Evolutionary conservation across 2,888 invertebrate genomes (phyloP), one percentile per base, ranked within the genome.

Genomic region (Temnothorax rugatulus): DNA sequence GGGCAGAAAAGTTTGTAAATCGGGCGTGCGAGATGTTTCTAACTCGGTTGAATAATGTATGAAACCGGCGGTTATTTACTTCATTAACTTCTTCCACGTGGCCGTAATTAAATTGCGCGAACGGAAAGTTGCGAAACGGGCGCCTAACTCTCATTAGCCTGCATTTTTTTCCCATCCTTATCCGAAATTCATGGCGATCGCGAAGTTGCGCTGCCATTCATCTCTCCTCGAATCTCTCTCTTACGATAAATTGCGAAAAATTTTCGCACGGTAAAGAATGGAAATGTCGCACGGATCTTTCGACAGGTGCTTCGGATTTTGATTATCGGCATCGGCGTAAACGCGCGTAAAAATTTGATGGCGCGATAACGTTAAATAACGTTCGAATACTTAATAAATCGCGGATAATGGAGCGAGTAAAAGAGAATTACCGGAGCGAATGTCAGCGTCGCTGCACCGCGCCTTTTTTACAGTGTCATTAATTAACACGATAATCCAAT

Each of bases 401-500:
- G 25, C 38, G 5, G 38, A 61, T 81, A 71, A 71, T 59, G 18
- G 29, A 59, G 34, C 21, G 44, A 34, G 54, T 44, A 25, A 25
- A 59, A 18, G 29, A 3, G 34, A 34, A 59, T 69, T 21, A 29
- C 29, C 41, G 34, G 13, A 25, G 57, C 21, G 34, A 47, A 69
- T 18, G 71, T 59, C 57, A 25, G 59, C 29, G 44, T 18, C 34
- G 71, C 47, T 71, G 79, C 47, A 25, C 18, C 1, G 21, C 15
- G 57, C 21, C 44, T 59, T 59, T 63, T 85, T 89, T 89, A 90
- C 88, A 83, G 71, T 63, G 82, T 79, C 84, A 86, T 89, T 89
- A 89, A 89, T 89, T 90, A 88, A 83, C 74, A 41, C 83, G 84
- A 88, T 88, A 85, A 90, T 86, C 79, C 47, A 83, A 88, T 79